Evolutionary conservation across 2,113 vertebrate species (phyloP), one percentile per base, ranked within the genome.

Genomic region (Potamarius usumacintae): DNA sequence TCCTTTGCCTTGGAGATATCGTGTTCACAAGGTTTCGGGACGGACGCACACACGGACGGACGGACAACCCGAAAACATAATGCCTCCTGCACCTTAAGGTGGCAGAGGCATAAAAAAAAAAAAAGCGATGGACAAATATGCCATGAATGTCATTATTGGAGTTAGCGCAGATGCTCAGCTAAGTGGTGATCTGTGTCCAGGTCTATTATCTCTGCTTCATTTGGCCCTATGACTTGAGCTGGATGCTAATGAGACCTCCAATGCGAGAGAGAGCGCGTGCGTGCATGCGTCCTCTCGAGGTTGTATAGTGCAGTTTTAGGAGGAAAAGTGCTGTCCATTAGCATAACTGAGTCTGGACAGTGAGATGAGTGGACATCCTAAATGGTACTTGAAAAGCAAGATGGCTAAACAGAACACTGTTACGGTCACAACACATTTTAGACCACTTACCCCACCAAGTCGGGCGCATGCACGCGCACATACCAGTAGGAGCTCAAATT

Each of bases 281-380:
- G 57, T 58, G 4, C 50, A n/a, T 22, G 7, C 78, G 17, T 27
- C 53, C 67, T 85, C 84, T 85, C 15, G 10, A 71, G 80, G 58
- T 65, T 17, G 15, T 71, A 83, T 34, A 62, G 84, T 83, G 84
- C 34, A 76, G 65, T 83, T 89, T 89, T 25, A 86, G 89, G 30
- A 67, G 50, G 48, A 74, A 74, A 85, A 90, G 84, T 91, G 89
- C 65, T 83, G 25, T 69, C 90, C 90, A 89, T 91, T 88, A 90
- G 57, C 88, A 85, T 89, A 87, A 77, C 82, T 22, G 55, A 85
- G 79, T 86, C 84, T 78, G 57, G 52, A 53, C 71, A 86, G 84
- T 9, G n/a, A 85, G 87, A 90, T 84, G 85, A 86, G 78, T 88
- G 87, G 88, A 69, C 57, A 85, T 85, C 63, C 77, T 87, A 89